Base-by-base conservation (phyloP, 2,888 invertebrate genomes). In the Amblyteles armatorius region DNA sequence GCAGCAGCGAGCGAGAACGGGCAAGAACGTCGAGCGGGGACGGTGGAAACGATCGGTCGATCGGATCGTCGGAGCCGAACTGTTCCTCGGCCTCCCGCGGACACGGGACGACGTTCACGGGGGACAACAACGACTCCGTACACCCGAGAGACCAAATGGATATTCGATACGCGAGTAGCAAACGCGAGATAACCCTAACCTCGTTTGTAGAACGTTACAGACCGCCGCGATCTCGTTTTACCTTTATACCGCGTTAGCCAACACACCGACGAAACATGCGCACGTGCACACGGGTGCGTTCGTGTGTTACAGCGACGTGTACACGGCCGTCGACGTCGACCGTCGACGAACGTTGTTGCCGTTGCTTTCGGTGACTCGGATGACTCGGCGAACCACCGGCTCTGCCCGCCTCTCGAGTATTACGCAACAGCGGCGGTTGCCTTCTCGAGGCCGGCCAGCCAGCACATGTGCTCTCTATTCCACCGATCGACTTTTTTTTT, bases 161-260 rank as follows among this genome's bases (percentile, higher is more conserved):
- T 79, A 87, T 84, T 83, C 85, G 86, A 85, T 87, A 87, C 79
- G 57, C 81, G 80, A 74, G 79, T 68, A 77, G 84, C 69, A 83
- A 69, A 67, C 65, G 63, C 77, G 78, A 83, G 82, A 83, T 87
- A 87, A 87, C 86, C 86, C 86, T 86, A 85, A 87, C 86, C 87
- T 87, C 87, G 85, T 85, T 48, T 87, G 83, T 76, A 83, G 78
- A 48, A 87, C 85, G 84, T 63, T 63, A 87, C 85, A 82, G 83
- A 79, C 80, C 79, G 77, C 79, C 77, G 68, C 82, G 57, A 86
- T 86, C 87, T 86, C 85, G 79, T 82, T 86, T 86, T 86, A 84
- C 85, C 81, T 87, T 79, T 85, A 48, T 83, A 83, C 80, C 77
- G 72, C 63, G 79, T 82, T 82, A 77, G 73, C 36, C 63, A 68